Base-by-base conservation (phyloP, 2,113 vertebrate genomes). In the Hemiscyllium ocellatum region DNA sequence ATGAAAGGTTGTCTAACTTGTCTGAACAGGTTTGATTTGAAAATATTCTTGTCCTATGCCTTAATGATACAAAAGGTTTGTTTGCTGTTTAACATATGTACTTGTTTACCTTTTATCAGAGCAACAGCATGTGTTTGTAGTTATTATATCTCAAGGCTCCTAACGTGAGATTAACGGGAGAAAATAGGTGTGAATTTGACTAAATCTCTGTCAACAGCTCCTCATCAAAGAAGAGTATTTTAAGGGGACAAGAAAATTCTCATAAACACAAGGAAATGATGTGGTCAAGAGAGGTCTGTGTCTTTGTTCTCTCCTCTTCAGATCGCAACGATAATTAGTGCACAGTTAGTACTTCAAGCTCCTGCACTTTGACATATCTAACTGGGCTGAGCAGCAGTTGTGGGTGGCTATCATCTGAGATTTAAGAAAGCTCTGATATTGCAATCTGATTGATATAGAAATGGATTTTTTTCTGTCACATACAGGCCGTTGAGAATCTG, bases 401-500 rank as follows among this genome's bases (percentile, higher is more conserved):
- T n/a, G 3, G 87, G 24, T 76, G 8, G 33, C 47, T 95, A n/a
- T 68, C 19, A 47, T 47, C n/a, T 61, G 56, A 61, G 56, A 19
- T 66, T 93, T 17, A 19, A 37, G 56, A 68, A 65, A n/a, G n/a
- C 33, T 68, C 24, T 10, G n/a, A 68, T 20, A 72, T 95, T 52
- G 94, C 12, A 26, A 95, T 95, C 24, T 72, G 20, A 3, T 72
- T 76, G 12, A 13, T 72, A 20, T 50, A 70, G 29, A 70, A 42
- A 94, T 72, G 42, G 37, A 13, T 26, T 68, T 19, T 78, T 19
- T 78, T 96, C 65, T 61, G 95, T 70, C 29, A 72, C 22, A 96
- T 96, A 96, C n/a, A 98, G 98, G 98, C 98, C 95, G 98, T 98
- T 96, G 98, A 98, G 96, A 98, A 98, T 72, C 97, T 98, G 47